Evolutionary conservation across 2,888 invertebrate species (phyloP).

Genomic region (Dendrolimus houi): DNA sequence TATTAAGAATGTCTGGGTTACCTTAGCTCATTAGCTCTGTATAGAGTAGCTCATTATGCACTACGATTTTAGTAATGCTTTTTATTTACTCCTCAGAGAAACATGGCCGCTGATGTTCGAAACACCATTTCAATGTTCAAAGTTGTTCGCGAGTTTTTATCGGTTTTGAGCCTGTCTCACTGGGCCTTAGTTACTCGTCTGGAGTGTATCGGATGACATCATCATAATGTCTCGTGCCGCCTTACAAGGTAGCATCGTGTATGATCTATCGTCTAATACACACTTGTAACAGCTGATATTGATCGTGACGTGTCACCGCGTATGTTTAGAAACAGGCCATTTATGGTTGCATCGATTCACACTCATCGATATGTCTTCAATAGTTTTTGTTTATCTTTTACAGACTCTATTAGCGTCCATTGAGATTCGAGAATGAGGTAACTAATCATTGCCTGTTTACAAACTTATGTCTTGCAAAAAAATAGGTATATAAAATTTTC

Average conservation of each 20-base stretch:
- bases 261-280: conserved; percentile 57
- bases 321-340: conserved; percentile 30
- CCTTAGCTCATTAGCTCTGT: too few species aligned
- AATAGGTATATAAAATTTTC: too few species aligned
- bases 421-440: too few species aligned
- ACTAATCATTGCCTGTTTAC: too few species aligned
- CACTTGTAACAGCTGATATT: conserved; percentile 55
- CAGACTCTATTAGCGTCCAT: conserved; percentile 7
- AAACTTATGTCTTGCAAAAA: too few species aligned
- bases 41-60: too few species aligned
- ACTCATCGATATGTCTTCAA: conserved; percentile 14
- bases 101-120: too few species aligned
- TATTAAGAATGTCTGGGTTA: too few species aligned
- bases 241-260: conserved; percentile 63
- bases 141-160: not conserved
- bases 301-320: conserved; percentile 34
- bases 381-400: conserved; percentile 12
- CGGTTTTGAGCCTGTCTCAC: conserved; percentile 4
- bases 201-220: conserved; percentile 57
- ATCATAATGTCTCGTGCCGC: conserved; percentile 54
- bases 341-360: conserved; percentile 37
- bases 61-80: too few species aligned
- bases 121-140: too few species aligned
- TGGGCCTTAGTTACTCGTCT: conserved; percentile 22
- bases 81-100: too few species aligned